Evolutionary conservation across 1,140 invertebrate species (phyloP), one percentile per base, ranked within the genome.

Genomic region (Trachymyrmex cornetzi): DNA sequence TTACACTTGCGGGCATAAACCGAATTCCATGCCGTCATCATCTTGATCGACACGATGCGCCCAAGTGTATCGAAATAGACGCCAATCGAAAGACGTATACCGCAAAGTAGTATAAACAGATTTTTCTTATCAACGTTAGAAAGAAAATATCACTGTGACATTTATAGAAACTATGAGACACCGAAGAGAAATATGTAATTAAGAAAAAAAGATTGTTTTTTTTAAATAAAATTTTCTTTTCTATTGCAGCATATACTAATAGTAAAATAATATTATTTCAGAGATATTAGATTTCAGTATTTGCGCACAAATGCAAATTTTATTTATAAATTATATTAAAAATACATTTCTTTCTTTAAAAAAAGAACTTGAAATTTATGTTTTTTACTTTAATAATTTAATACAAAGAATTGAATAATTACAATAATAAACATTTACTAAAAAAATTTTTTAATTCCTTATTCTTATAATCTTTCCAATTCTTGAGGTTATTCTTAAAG

Each of bases 1-100:
- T 84, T 75, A 84, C 81, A 19, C 53, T 48, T 19, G 48, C 79
- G 27, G n/a, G 61, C 79, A 34, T 67, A 79, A 80, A 69, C 48
- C 50, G 77, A 80, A 80, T 69, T 81, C 48, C 38, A 57, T 81
- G 48, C 14, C 64, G 48, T 71, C 77, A 81, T 81, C 64, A n/a
- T 55, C 9, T 11, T 44, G 30, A 55, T 55, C 50, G 30, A 55
- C n/a, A 24, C 3, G 38, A 66, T 48, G 34, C 34, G 30, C 30
- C 55, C 64, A 55, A 69, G 22, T 81, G 64, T 30, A 71, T 81
- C 64, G 27, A 71, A 81, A 81, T 69, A 55, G 48, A 57, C 48
- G 22, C n/a, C 64, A 50, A 38, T 71, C 48, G 48, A 27, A 67
- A 67, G 24, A 27, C 27, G 44, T 22, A 48, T 61, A 48, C 14